Evolutionary conservation across 1,140 invertebrate species (phyloP).

Genomic region (Rhagoletis pomonella): DNA sequence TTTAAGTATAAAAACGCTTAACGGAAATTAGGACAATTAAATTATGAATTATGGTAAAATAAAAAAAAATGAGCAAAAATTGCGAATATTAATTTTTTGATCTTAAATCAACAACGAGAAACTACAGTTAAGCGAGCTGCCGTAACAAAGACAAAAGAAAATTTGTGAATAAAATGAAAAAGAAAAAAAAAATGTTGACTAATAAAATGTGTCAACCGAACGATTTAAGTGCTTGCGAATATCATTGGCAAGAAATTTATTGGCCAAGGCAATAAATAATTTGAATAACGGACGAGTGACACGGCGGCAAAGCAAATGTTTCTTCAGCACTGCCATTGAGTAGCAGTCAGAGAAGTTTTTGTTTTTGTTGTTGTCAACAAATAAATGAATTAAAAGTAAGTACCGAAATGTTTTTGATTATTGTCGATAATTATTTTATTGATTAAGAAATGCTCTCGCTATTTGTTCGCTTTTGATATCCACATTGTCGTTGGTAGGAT

Average conservation of each 20-base stretch:
- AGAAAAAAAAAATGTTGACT: background rate
- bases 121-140: background rate
- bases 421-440: no score
- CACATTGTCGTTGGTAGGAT: no score
- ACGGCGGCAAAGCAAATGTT: background rate
- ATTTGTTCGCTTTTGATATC: no score
- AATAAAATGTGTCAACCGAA: constrained; percentile 43
- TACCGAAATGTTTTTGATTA: no score
- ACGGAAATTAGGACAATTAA: constrained; percentile 18
- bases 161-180: background rate
- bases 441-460: no score
- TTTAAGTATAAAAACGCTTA: background rate
- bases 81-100: background rate
- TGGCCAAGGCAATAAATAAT: constrained; percentile 32
- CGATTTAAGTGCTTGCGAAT: constrained; percentile 2
- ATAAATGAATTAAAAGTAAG: no score
- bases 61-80: constrained; percentile 1
- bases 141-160: no score
- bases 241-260: constrained; percentile 39
- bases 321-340: no score
- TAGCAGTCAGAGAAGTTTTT: no score
- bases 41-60: constrained; percentile 1
- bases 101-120: background rate
- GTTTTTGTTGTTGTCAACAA: no score
- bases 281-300: background rate